These are phyloP conservation scores for Eumacrocentrus americanus DNA, from an alignment of 2,888 invertebrate species.

Conservation along the genomic window DNA sequence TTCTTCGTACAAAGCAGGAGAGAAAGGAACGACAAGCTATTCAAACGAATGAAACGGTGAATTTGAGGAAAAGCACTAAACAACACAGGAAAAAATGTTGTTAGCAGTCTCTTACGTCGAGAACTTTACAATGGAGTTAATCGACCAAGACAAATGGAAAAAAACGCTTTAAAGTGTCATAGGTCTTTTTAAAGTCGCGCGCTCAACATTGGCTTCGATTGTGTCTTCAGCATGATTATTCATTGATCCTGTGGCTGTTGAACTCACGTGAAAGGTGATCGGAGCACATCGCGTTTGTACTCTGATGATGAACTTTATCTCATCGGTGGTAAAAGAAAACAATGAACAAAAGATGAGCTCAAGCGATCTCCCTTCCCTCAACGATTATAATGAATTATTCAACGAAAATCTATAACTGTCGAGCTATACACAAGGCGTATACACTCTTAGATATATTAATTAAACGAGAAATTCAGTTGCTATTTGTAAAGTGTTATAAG, in stretches of 20 bases:
- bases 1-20: conserved; percentile 84
- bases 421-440: conserved; percentile 17
- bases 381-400: conserved; percentile 21
- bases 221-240: conserved; percentile 10
- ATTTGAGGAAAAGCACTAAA: conserved; percentile 71
- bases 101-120: conserved; percentile 46
- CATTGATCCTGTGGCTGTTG: conserved; percentile 36
- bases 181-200: conserved; percentile 9
- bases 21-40: conserved; percentile 77
- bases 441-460: conserved; percentile 36
- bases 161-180: conserved; percentile 18
- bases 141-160: not conserved
- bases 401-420: conserved; percentile 20
- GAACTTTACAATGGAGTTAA: conserved; percentile 33
- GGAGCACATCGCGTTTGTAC: too few relatives aligned
- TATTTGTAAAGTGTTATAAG: conserved; percentile 48
- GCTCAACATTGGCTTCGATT: conserved; percentile 19
- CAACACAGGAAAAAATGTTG: conserved; percentile 63
- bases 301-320: conserved; percentile 8
- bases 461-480: conserved; percentile 39
- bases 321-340: conserved; percentile 27
- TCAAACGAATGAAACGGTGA: conserved; percentile 71
- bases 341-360: conserved; percentile 34
- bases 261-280: conserved; percentile 42
- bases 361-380: conserved; percentile 1